phyloP scores from a whole-genome alignment of 2,113 vertebrate species.

The Tragelaphus buxtoni region DNA sequence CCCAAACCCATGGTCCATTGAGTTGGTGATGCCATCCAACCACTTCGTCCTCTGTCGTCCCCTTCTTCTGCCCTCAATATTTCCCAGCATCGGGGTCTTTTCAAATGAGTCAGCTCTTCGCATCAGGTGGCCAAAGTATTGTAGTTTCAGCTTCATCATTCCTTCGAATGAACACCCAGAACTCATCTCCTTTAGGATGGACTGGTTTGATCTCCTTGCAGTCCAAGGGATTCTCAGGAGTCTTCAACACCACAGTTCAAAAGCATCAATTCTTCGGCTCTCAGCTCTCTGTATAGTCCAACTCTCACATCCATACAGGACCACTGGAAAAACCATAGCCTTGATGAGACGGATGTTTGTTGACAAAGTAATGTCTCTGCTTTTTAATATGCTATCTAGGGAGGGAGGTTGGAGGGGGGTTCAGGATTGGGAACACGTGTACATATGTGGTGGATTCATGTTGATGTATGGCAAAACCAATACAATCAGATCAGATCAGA shows the following conservation, averaged over 20 bases:
- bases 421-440: too few species aligned
- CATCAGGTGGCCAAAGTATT: too few species aligned
- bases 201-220: background rate
- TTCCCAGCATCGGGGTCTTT: too few species aligned
- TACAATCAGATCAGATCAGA: too few species aligned
- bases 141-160: background rate
- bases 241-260: background rate
- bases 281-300: background rate
- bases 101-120: too few species aligned
- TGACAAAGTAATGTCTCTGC: background rate
- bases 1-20: too few species aligned
- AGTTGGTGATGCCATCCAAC: too few species aligned
- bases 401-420: too few species aligned
- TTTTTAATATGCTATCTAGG: background rate
- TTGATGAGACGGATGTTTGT: background rate
- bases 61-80: too few species aligned
- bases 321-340: background rate
- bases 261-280: fast-evolving
- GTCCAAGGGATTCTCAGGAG: background rate
- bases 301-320: background rate
- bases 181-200: background rate
- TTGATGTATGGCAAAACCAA: too few species aligned
- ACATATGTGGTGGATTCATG: too few species aligned
- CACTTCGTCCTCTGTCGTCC: too few species aligned
- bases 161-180: background rate